Evolutionary conservation across 2,888 invertebrate species (phyloP).

Genomic region (Diachrysia chrysitis): DNA sequence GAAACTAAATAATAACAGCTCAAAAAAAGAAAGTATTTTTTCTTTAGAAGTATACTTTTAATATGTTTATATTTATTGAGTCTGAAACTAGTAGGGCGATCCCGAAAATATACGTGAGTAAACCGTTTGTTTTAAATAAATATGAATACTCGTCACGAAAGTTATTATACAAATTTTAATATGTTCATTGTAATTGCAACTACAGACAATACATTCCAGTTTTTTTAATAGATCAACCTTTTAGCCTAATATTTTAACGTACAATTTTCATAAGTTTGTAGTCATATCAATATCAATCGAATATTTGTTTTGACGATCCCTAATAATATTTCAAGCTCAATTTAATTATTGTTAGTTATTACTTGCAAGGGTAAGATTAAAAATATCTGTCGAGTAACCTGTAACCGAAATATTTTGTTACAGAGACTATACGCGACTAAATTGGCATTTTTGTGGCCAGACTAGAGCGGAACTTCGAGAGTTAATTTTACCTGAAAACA

Average conservation of each 20-base stretch:
- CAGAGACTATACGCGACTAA: constrained; percentile 11
- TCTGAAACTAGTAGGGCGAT: too few relatives aligned
- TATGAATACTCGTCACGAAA: too few relatives aligned
- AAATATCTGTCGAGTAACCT: neutral
- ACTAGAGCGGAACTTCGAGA: neutral
- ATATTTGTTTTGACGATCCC: neutral
- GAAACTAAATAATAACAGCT: neutral
- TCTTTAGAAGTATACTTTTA: neutral
- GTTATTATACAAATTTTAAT: too few relatives aligned
- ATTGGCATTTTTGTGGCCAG: constrained; percentile 29
- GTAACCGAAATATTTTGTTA: neutral
- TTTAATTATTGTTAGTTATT: neutral
- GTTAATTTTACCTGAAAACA: constrained; percentile 10
- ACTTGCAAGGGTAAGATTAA: constrained; percentile 1
- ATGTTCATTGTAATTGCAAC: neutral
- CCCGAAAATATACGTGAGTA: too few relatives aligned
- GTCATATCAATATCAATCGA: neutral
- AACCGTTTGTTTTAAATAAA: too few relatives aligned
- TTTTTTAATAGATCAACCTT: neutral
- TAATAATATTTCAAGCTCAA: neutral
- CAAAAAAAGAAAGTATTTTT: neutral
- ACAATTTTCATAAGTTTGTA: too few relatives aligned
- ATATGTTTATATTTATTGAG: too few relatives aligned
- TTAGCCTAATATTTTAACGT: neutral
- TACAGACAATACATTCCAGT: neutral